Base-by-base conservation (phyloP, 2,797 vertebrate genomes). In the Remorina albescens region DNA sequence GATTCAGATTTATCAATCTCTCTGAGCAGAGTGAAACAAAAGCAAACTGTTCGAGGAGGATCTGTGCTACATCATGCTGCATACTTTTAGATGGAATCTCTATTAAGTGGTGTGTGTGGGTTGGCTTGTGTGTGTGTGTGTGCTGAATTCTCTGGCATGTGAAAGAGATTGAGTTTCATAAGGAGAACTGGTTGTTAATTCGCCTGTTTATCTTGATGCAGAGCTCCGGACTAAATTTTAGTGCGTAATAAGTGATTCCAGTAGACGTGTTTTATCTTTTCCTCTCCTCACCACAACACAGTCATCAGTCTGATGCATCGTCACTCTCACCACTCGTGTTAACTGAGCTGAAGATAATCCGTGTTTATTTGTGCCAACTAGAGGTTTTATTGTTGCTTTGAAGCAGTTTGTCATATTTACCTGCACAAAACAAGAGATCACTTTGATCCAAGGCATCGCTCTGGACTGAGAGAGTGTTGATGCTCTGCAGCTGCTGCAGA, bases 101-200 rank as follows among this genome's bases (percentile, higher is more conserved):
- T 63, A 78, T 71, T 73, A 46, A 82, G 77, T 82, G 67, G 70
- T 67, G 68, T 67, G 68, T 67, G 72, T 74, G 71, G 36, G 56
- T 58, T 57, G 64, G 76, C 74, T 67, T 71, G 65, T 66, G 80
- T 74, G 78, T 74, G 78, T 30, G 80, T 19, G 82, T 51, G 73
- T 37, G 56, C 62, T 49, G 55, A 69, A 76, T 71, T 87, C 78
- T 78, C 66, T 63, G 58, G 75, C 88, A 92, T 83, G 84, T 89
- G 86, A 92, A 80, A 87, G 86, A 91, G 90, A 86, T 91, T 87
- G 87, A 57, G 89, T 88, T 89, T 88, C 83, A 84, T 86, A 82
- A 90, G 89, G 57, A 88, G 88, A 88, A 88, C 81, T 85, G 82
- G 73, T 79, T 47, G 64, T 90, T 91, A 87, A 87, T 89, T 90